These are phyloP conservation scores for Dromaius novaehollandiae DNA, from an alignment of 2,113 vertebrate species.

Conservation along the genomic window DNA sequence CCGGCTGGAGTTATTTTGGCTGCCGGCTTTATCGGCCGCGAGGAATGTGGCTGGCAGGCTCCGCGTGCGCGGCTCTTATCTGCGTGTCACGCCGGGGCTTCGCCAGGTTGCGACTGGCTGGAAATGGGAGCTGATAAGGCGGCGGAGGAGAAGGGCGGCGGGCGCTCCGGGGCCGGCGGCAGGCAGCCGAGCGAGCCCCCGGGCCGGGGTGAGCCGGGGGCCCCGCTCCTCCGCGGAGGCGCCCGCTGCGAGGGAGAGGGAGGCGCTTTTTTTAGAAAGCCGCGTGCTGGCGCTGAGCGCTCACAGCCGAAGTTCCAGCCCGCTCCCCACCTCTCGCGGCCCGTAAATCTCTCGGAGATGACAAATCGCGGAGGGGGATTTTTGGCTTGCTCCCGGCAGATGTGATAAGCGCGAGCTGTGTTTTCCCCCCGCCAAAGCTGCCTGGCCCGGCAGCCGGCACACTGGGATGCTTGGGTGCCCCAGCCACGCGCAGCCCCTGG, in stretches of 20 bases:
- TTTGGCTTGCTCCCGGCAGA: not conserved
- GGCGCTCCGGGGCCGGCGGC: not conserved
- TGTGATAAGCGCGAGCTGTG: not conserved
- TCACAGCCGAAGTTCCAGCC: not conserved
- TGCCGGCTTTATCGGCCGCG: constrained; percentile 35
- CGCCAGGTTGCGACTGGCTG: not conserved
- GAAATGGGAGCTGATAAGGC: not conserved
- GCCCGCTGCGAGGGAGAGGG: not conserved
- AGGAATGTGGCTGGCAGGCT: constrained; percentile 51
- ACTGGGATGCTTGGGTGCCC: not conserved
- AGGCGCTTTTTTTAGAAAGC: not conserved
- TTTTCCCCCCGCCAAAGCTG: not conserved
- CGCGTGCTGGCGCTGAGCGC: not conserved
- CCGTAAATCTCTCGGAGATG: constrained; percentile 6
- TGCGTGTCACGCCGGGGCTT: not conserved
- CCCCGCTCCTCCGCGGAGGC: not conserved
- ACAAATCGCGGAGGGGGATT: not conserved
- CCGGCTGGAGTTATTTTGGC: constrained; percentile 47
- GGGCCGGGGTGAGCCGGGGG: not conserved
- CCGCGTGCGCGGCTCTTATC: not conserved
- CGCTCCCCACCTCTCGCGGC: not conserved
- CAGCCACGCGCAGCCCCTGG: not conserved
- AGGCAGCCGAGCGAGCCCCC: too few species aligned
- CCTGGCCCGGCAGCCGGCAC: accelerated
- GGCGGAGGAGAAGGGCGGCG: not conserved